Conservation (phyloP, 2,113 vertebrate species). For the Suncus etruscus region DNA sequence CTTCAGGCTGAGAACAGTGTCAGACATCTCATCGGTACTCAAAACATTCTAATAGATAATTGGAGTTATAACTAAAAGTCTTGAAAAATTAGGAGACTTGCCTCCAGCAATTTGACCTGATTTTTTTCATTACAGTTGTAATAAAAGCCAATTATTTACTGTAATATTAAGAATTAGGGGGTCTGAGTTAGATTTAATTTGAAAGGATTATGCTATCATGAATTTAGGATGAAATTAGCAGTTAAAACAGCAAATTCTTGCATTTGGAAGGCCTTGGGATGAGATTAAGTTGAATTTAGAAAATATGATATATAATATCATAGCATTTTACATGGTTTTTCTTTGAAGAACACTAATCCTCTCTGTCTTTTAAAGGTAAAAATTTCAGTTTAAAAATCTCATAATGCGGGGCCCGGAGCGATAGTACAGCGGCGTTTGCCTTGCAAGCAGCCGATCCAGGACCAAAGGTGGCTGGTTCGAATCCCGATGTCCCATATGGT, state of each 20-base stretch:
- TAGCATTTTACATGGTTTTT: background rate
- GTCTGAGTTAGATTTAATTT: slow-evolving; percentile 46
- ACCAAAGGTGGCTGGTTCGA: too few species aligned
- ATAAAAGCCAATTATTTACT: slow-evolving; percentile 38
- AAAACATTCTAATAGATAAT: background rate
- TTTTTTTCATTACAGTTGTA: background rate
- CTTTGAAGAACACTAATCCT: background rate
- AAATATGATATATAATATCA: background rate
- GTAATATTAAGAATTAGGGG: background rate
- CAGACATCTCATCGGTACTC: background rate
- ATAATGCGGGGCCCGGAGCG: background rate
- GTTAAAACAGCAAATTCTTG: background rate
- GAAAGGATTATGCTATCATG: slow-evolving; percentile 12
- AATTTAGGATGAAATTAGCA: slow-evolving; percentile 60
- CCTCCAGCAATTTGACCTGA: background rate
- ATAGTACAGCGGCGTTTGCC: too few species aligned
- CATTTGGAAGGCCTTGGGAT: background rate
- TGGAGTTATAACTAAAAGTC: background rate
- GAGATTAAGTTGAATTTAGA: background rate
- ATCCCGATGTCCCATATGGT: too few species aligned
- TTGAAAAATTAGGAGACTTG: background rate
- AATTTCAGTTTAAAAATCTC: background rate
- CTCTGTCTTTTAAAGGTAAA: background rate
- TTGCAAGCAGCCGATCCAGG: too few species aligned
- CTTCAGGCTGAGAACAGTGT: background rate